Evolutionary conservation across 1,140 invertebrate species (phyloP), one percentile per base, ranked within the genome.

Genomic region (Chlorops oryzae): DNA sequence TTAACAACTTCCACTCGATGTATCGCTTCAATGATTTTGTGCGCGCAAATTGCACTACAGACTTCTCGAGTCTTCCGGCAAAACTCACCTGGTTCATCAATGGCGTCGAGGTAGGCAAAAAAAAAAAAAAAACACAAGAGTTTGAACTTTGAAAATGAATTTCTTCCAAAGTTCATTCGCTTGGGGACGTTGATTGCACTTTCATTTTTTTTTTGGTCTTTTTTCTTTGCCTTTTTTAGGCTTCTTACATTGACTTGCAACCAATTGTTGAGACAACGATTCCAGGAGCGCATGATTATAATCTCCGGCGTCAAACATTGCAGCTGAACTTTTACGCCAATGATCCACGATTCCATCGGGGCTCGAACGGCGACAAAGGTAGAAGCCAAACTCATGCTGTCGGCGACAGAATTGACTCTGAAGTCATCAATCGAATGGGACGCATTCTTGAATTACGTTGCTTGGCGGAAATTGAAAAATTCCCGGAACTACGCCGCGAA

Each of bases 81-180:
- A 76, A 76, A 41, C 74, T 83, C 45, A 75, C 76, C 47, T 82
- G 80, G 81, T 81, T 77, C 60, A 80, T 83, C 57, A 81, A 82
- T 61, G 76, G 76, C 51, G 75, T 77, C 45, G 76, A 77, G 76
- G 77, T 79, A 43, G n/a, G n/a, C n/a, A n/a, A n/a, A n/a, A n/a
- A n/a, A n/a, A n/a, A n/a, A n/a, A n/a, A n/a, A n/a, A n/a, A n/a
- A n/a, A n/a, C n/a, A n/a, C n/a, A n/a, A n/a, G n/a, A n/a, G n/a
- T n/a, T n/a, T n/a, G n/a, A n/a, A n/a, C n/a, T n/a, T n/a, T n/a
- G n/a, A n/a, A n/a, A n/a, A n/a, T n/a, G n/a, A n/a, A n/a, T 12
- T 32, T 13, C n/a, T n/a, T n/a, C n/a, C n/a, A n/a, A n/a, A n/a
- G n/a, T n/a, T n/a, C n/a, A n/a, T n/a, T n/a, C n/a, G n/a, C n/a